phyloP scores from a whole-genome alignment of 2,888 invertebrate species.

The Athetis lepigone region DNA sequence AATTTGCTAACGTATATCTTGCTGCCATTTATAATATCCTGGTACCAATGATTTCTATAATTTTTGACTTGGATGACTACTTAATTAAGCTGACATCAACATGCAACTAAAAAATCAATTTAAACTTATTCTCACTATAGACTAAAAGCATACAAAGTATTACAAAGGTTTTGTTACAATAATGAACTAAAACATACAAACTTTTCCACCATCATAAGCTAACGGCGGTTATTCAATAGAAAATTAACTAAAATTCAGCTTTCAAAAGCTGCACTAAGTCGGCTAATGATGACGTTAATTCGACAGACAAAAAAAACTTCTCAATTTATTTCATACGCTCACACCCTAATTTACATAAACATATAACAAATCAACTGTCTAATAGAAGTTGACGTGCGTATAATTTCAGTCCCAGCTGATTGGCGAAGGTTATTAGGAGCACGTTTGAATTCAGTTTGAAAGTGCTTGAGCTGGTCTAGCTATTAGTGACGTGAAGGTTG shows the following conservation, averaged over 20 bases:
- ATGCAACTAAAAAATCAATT: background rate
- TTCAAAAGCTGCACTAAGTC: conserved; percentile 6
- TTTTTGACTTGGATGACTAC: conserved; percentile 10
- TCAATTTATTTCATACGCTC: conserved; percentile 5
- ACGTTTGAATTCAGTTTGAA: conserved; percentile 69
- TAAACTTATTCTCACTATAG: background rate
- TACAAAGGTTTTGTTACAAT: background rate
- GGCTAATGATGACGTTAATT: conserved; percentile 15
- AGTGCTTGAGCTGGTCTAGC: conserved; percentile 62
- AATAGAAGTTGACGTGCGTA: conserved; percentile 72
- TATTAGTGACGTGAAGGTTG: conserved; percentile 66
- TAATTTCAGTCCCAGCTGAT: conserved; percentile 69
- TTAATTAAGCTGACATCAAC: background rate
- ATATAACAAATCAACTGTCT: conserved; percentile 67
- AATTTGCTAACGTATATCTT: conserved; percentile 49
- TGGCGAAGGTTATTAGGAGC: conserved; percentile 72
- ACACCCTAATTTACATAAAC: conserved; percentile 42
- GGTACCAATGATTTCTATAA: conserved; percentile 33
- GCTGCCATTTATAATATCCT: conserved; percentile 49
- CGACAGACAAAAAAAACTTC: conserved; percentile 3
- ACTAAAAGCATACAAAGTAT: too few relatives aligned
- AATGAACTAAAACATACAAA: background rate
- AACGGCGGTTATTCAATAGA: background rate
- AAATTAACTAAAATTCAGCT: background rate
- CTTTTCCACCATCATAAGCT: background rate